These are phyloP conservation scores for Hemistola chrysoprasaria DNA, from an alignment of 2,888 invertebrate genomes.

Conservation along the genomic window DNA sequence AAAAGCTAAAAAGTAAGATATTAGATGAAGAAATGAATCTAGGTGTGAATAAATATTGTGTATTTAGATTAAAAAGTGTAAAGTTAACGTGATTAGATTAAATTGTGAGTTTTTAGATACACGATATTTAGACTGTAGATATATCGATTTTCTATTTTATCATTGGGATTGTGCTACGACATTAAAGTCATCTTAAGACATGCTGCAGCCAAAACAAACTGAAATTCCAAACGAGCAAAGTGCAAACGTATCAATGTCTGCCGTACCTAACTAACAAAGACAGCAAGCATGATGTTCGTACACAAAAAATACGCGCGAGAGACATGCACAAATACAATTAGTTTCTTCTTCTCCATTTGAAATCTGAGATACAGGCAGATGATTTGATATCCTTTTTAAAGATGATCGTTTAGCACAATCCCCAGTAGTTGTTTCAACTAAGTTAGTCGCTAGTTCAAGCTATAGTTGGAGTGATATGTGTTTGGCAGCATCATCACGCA, in stretches of 20 bases:
- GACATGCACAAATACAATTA: too few relatives aligned
- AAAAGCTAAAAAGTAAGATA: constrained; percentile 69
- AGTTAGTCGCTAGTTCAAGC: constrained; percentile 78
- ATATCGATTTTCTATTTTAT: constrained; percentile 40
- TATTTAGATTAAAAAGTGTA: constrained; percentile 73
- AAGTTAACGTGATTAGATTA: constrained; percentile 65
- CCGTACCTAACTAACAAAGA: too few relatives aligned
- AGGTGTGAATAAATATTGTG: constrained; percentile 75
- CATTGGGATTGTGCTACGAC: constrained; percentile 57
- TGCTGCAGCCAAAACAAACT: too few relatives aligned
- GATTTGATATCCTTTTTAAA: too few relatives aligned
- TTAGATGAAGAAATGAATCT: constrained; percentile 69
- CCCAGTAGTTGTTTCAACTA: constrained; percentile 80
- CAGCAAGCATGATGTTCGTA: too few relatives aligned
- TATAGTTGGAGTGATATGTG: constrained; percentile 81
- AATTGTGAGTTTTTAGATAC: constrained; percentile 66
- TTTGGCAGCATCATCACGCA: constrained; percentile 96
- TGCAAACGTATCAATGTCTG: too few relatives aligned
- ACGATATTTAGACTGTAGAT: constrained; percentile 71
- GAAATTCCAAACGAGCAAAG: too few relatives aligned
- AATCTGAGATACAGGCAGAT: too few relatives aligned
- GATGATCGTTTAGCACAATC: constrained; percentile 60
- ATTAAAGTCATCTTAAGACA: too few relatives aligned
- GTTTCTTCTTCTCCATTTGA: too few relatives aligned
- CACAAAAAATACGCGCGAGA: too few relatives aligned